These are phyloP conservation scores for Xylota sylvarum DNA, from an alignment of 2,888 invertebrate species.

Conservation along the genomic window DNA sequence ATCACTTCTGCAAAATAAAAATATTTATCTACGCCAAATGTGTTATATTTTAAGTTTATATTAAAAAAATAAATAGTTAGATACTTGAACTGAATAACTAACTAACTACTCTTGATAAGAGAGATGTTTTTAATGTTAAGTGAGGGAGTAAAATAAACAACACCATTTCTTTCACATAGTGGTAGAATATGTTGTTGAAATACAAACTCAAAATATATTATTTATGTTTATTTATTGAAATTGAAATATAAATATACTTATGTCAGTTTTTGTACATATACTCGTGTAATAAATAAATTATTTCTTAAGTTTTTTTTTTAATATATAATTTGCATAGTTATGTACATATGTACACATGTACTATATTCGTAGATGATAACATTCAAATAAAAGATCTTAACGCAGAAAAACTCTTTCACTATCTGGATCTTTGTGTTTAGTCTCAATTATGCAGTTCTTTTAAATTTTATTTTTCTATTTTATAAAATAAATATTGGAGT, in stretches of 20 bases:
- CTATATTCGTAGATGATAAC: too few species aligned
- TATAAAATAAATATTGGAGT: too few species aligned
- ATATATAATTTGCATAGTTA: too few species aligned
- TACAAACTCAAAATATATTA: not conserved
- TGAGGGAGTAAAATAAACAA: not conserved
- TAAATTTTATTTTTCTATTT: too few species aligned
- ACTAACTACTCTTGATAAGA: not conserved
- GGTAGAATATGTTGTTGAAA: not conserved
- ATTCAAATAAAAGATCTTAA: too few species aligned
- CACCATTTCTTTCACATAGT: not conserved
- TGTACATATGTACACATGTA: too few species aligned
- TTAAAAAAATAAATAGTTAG: not conserved
- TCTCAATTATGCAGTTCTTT: too few species aligned
- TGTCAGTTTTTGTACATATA: not conserved
- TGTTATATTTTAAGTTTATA: not conserved
- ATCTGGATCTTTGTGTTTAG: too few species aligned
- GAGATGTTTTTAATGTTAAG: not conserved
- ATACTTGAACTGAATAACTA: not conserved
- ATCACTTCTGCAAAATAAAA: not conserved
- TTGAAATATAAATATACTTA: not conserved
- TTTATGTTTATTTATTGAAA: not conserved
- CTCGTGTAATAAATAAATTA: not conserved
- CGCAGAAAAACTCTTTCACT: too few species aligned
- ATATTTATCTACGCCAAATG: not conserved
- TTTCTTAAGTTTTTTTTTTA: too few species aligned